These are phyloP conservation scores for Sorex araneus DNA, from an alignment of 2,113 vertebrate species.

Conservation along the genomic window DNA sequence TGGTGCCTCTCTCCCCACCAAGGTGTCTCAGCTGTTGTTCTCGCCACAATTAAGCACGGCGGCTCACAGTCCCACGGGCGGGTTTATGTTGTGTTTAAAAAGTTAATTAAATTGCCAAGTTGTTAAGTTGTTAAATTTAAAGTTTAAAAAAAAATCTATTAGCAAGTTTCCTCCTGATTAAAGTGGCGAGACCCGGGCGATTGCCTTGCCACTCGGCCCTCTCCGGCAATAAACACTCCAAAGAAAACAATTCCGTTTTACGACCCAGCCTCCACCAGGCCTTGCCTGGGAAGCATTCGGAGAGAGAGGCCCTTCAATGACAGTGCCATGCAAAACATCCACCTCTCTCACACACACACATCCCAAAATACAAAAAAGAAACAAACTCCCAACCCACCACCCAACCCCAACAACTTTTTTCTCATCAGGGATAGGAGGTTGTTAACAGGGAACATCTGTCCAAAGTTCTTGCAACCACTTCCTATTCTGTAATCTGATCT, in stretches of 20 bases:
- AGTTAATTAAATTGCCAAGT: constrained; percentile 86
- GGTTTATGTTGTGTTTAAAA: constrained; percentile 85
- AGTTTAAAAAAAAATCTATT: constrained; percentile 83
- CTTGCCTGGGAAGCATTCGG: constrained; percentile 53
- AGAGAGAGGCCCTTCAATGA: neutral
- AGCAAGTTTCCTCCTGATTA: constrained; percentile 83
- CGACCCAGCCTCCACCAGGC: constrained; percentile 46
- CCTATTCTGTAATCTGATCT: neutral
- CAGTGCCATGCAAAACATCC: constrained; percentile 54
- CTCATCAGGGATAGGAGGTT: neutral
- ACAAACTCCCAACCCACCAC: too few species aligned
- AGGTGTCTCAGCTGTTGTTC: constrained; percentile 82
- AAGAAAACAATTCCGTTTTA: constrained; percentile 81
- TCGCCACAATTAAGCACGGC: constrained; percentile 78
- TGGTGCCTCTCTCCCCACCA: constrained; percentile 67
- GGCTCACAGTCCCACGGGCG: constrained; percentile 80
- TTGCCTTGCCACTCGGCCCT: constrained; percentile 81
- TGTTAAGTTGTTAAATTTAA: constrained; percentile 86
- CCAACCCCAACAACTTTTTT: neutral
- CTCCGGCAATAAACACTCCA: constrained; percentile 76
- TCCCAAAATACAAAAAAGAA: too few species aligned
- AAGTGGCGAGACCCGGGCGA: constrained; percentile 76
- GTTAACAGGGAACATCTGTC: constrained; percentile 36
- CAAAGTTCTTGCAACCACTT: neutral
- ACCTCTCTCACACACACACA: too few species aligned